A percentile compares a stretch with the other conserved stretches of the same genome.
Evolutionary conservation across 2,888 invertebrate species (phyloP).

Genomic region (Zygogramma bicolorata): DNA sequence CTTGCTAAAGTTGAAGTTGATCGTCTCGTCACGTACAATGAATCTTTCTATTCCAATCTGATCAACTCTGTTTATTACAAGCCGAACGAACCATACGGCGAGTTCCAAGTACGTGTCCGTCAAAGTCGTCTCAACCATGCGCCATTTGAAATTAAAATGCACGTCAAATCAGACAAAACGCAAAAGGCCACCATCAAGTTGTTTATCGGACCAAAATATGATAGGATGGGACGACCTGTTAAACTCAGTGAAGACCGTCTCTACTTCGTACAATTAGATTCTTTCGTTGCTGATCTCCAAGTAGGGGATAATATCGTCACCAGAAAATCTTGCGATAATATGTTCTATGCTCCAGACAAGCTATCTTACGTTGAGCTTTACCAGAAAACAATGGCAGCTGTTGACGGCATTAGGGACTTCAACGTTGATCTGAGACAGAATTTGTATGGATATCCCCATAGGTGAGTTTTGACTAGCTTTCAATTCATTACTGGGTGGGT

Average conservation of each 20-base stretch:
- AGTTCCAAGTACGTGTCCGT: constrained; percentile 64
- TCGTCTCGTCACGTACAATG: constrained; percentile 77
- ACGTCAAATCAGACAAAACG: constrained; percentile 72
- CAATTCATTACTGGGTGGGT: too few species aligned
- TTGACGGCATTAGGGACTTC: constrained; percentile 67
- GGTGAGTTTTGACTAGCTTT: neutral
- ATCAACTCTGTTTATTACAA: constrained; percentile 69
- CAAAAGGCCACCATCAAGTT: constrained; percentile 73
- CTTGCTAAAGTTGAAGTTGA: constrained; percentile 73
- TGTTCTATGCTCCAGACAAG: constrained; percentile 74
- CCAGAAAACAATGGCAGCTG: constrained; percentile 72
- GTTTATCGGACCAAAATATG: constrained; percentile 79
- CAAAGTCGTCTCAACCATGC: constrained; percentile 80
- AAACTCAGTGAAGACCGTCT: constrained; percentile 70
- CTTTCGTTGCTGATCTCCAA: constrained; percentile 69
- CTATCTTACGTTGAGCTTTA: constrained; percentile 75
- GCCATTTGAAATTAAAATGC: constrained; percentile 73
- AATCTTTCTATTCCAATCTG: constrained; percentile 74
- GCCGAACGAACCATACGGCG: constrained; percentile 65
- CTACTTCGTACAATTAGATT: constrained; percentile 74
- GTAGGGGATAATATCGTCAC: constrained; percentile 76
- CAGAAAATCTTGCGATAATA: constrained; percentile 76
- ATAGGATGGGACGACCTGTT: constrained; percentile 69
- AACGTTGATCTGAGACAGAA: constrained; percentile 59
- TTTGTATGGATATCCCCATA: constrained; percentile 47